Evolutionary conservation across 1,140 invertebrate genomes (phyloP).

Genomic region (Brachionus rotundiformis): DNA sequence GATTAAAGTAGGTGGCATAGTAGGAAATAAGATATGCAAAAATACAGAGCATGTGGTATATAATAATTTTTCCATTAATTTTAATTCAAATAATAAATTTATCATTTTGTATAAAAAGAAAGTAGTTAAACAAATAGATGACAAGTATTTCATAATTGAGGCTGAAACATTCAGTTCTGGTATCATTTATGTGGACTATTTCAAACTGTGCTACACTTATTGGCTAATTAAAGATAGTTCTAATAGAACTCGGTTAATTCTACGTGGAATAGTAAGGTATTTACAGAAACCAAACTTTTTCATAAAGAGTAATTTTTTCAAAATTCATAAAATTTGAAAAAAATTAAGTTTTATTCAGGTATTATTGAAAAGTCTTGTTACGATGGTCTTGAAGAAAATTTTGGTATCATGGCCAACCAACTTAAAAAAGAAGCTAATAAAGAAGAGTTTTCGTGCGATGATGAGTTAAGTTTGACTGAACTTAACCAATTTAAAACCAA

Average conservation of each 20-base stretch:
- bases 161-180: neutral
- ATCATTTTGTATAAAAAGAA: neutral
- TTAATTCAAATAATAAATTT: too few species aligned
- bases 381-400: neutral
- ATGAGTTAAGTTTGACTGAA: neutral
- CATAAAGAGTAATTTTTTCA: neutral
- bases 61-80: neutral
- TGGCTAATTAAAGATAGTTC: neutral
- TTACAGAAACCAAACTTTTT: neutral
- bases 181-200: slow-evolving; percentile 7
- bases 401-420: neutral
- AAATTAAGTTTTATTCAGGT: neutral
- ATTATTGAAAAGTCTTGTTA: neutral
- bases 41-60: neutral
- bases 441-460: neutral
- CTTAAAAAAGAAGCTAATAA: neutral
- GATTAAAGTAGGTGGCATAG: neutral
- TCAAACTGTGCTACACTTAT: neutral
- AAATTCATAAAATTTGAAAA: neutral
- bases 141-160: neutral
- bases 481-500: neutral
- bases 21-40: neutral
- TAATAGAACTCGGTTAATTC: neutral
- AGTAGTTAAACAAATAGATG: neutral
- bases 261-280: neutral